Conservation (phyloP, 2,113 vertebrate genomes). For the Corythornis vintsioides region DNA sequence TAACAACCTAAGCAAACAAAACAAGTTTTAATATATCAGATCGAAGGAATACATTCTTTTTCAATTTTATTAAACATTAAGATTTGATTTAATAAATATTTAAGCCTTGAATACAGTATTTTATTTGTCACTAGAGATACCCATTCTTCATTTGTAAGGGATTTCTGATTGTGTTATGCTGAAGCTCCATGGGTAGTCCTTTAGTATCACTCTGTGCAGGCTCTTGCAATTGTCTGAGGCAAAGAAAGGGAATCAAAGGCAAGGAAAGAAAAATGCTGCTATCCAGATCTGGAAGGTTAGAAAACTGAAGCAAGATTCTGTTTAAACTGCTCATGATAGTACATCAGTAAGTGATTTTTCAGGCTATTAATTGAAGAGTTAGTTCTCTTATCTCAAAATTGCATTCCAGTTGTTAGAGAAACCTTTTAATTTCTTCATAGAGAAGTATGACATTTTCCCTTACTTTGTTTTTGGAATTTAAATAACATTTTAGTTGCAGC, state of each 20-base stretch:
- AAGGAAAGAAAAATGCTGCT: background rate
- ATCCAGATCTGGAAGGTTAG: background rate
- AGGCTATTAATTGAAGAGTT: background rate
- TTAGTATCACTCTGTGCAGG: background rate
- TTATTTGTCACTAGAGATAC: background rate
- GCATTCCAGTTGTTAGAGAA: background rate
- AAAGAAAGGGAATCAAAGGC: background rate
- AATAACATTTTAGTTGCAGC: background rate
- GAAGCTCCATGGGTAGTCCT: background rate
- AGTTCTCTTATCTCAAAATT: background rate
- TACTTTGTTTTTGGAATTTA: background rate
- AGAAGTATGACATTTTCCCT: background rate
- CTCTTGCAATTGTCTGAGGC: background rate
- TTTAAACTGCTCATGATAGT: background rate
- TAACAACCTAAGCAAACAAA: background rate
- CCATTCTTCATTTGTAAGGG: background rate
- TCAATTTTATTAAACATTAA: slow-evolving; percentile 8
- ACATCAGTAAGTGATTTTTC: background rate
- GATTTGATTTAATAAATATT: background rate
- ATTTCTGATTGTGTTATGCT: background rate
- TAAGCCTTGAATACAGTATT: background rate
- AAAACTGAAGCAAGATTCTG: background rate
- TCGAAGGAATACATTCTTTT: background rate
- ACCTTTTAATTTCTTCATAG: background rate
- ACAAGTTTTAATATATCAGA: background rate